Evolutionary conservation across 2,888 invertebrate species (phyloP).

Genomic region (Chromoteleia sp.): DNA sequence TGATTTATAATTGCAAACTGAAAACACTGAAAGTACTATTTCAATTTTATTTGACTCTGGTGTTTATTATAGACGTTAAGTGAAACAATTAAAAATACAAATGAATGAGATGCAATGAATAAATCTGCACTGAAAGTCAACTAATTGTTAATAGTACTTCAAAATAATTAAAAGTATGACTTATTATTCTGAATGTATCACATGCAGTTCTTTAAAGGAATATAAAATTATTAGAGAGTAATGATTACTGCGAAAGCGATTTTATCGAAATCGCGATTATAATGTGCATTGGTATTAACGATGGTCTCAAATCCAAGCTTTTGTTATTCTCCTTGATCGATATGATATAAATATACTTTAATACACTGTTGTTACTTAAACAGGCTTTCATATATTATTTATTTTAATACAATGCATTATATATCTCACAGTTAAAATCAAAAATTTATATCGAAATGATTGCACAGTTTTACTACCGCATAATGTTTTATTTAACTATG

Average conservation of each 20-base stretch:
- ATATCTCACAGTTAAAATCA: too few relatives aligned
- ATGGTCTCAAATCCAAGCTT: background rate
- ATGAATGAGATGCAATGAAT: constrained; percentile 22
- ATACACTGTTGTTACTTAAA: background rate
- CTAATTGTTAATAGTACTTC: constrained; percentile 15
- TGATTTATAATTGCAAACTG: constrained; percentile 10
- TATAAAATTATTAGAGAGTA: background rate
- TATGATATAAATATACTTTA: background rate
- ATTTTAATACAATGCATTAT: too few relatives aligned
- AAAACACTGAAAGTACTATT: constrained; percentile 7
- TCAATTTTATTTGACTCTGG: constrained; percentile 14
- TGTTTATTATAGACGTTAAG: constrained; percentile 17
- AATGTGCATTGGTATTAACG: constrained; percentile 8
- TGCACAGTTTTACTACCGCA: too few relatives aligned
- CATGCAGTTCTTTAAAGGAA: constrained; percentile 11
- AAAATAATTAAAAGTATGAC: constrained; percentile 36
- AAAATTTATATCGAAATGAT: too few relatives aligned
- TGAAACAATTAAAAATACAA: constrained; percentile 23
- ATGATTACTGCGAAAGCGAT: background rate
- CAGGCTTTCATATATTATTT: too few relatives aligned
- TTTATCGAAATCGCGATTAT: constrained; percentile 14
- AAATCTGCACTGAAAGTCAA: constrained; percentile 22
- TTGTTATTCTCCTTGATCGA: background rate
- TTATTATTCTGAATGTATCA: constrained; percentile 11
- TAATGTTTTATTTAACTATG: too few relatives aligned